phyloP scores from a whole-genome alignment of 2,888 invertebrate species.

The Rhagium mordax region DNA sequence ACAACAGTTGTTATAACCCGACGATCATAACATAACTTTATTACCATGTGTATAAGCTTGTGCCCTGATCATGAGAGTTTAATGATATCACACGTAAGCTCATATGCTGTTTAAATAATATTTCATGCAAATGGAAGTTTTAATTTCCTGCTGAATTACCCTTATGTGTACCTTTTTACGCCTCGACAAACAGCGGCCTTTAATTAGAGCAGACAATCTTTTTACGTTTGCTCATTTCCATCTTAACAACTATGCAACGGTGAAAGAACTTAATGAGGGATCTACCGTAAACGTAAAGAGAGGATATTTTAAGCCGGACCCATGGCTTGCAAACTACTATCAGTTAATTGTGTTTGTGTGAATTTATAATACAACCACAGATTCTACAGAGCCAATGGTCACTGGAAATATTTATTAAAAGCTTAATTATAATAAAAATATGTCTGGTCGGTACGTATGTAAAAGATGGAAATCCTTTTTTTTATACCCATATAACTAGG shows the following conservation, averaged over 20 bases:
- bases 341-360: not conserved
- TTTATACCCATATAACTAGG: no score
- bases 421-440: no score
- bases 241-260: not conserved
- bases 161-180: not conserved
- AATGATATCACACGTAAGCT: not conserved
- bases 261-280: not conserved
- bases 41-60: not conserved
- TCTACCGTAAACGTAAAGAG: not conserved
- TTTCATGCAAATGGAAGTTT: not conserved
- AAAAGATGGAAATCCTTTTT: no score
- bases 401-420: no score
- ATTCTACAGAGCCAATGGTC: no score
- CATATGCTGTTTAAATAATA: not conserved
- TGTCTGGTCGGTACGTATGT: no score
- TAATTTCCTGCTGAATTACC: slow-evolving; percentile 4
- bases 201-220: not conserved
- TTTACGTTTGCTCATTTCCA: not conserved
- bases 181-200: not conserved
- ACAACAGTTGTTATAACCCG: not conserved
- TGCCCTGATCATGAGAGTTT: not conserved
- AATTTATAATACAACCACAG: no score
- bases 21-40: not conserved
- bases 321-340: not conserved
- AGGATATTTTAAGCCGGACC: not conserved